Conservation (phyloP, 2,888 invertebrate species). For the Athalia cordata region DNA sequence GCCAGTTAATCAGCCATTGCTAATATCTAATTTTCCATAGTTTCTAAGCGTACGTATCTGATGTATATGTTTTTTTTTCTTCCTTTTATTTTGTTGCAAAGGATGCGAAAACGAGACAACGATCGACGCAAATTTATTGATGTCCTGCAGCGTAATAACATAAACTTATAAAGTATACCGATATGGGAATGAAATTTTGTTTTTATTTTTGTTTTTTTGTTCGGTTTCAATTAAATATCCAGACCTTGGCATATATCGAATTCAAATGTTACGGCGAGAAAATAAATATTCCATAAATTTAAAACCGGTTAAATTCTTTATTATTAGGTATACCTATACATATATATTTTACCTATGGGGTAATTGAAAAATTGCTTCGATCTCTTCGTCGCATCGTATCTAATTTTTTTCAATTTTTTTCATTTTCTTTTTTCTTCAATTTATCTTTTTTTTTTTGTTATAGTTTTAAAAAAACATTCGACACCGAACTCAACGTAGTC, state of each 20-base stretch:
- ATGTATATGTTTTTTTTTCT: not conserved
- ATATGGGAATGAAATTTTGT: slow-evolving; percentile 3
- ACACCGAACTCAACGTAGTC: too few relatives aligned
- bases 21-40: too few relatives aligned
- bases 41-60: too few relatives aligned
- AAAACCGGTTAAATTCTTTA: slow-evolving; percentile 8
- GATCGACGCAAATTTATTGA: too few relatives aligned
- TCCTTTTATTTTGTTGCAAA: too few relatives aligned
- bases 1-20: slow-evolving; percentile 26
- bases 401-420: not conserved
- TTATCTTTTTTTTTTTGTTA: not conserved
- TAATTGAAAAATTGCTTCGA: not conserved
- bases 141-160: too few relatives aligned
- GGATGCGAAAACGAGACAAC: too few relatives aligned
- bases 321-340: not conserved
- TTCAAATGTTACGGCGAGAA: slow-evolving; percentile 7
- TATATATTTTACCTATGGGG: not conserved
- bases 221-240: slow-evolving; percentile 9
- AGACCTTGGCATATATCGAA: slow-evolving; percentile 29
- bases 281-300: slow-evolving; percentile 2
- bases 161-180: not conserved
- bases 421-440: not conserved
- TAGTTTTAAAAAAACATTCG: too few relatives aligned
- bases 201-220: not conserved
- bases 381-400: not conserved